Base-by-base conservation (phyloP, 2,113 vertebrate genomes). In the Martes martes region DNA sequence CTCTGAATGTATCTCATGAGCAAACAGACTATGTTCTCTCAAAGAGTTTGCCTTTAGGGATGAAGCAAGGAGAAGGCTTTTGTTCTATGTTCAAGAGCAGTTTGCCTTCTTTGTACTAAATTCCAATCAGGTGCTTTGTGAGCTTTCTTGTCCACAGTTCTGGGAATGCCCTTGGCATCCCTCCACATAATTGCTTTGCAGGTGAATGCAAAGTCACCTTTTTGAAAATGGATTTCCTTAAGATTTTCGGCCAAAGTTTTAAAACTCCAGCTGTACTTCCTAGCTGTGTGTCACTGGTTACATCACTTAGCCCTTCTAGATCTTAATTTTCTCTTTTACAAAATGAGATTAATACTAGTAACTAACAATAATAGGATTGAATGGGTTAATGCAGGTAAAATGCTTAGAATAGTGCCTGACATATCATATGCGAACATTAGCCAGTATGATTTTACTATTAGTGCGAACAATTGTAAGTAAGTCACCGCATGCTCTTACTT, bases 101-200 rank as follows among this genome's bases (percentile, higher is more conserved):
- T 81, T 89, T 95, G 57, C 39, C 55, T 92, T 92, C 63, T 79
- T 92, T 63, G 91, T 57, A 59, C 52, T 59, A 79, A 94, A 84
- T 59, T 80, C 55, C 89, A 89, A 31, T 28, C 28, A n/a, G 4
- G 42, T 52, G 33, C 16, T 90, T 61, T 83, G 23, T n/a, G 52
- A 5, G 14, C 42, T 91, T 83, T 55, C 59, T 94, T 45, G 52
- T 18, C 45, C n/a, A 45, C 21, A 23, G 26, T 36, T 15, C 45
- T 94, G 52, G 39, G 55, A 71, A 84, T 7, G 33, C 78, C 50
- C 50, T 78, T 78, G 31, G 31, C 50, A 33, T 39, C 33, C 14
- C 33, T 15, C 13, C 36, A 59, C 59, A 59, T 33, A 89, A 83
- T 65, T 61, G 7, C 50, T 79, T 81, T 55, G 69, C 57, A 57